phyloP scores from a whole-genome alignment of 2,113 vertebrate genomes.

The Conger conger region DNA sequence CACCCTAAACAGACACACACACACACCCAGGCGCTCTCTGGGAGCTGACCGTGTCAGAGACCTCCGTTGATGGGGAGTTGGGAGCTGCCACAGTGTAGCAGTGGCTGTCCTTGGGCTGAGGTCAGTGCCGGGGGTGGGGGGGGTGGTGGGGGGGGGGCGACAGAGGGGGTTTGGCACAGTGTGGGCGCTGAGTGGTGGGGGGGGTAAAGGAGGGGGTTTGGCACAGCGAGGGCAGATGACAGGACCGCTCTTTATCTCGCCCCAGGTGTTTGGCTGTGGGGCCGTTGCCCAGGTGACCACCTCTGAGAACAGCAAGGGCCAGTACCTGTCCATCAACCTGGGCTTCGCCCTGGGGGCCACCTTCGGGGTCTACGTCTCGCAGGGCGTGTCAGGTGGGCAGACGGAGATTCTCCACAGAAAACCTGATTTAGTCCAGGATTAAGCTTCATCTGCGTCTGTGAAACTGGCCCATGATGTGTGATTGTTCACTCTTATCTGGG shows the following conservation, averaged over 20 bases:
- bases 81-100: not conserved
- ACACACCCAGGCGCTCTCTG: no score
- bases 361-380: constrained; percentile 65
- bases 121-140: not conserved
- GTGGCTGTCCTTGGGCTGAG: not conserved
- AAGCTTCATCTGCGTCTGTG: no score
- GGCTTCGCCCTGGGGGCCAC: constrained; percentile 71
- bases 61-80: no score
- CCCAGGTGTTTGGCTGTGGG: constrained; percentile 75
- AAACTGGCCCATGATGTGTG: no score
- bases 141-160: no score
- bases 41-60: no score
- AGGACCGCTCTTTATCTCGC: not conserved
- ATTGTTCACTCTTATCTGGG: not conserved
- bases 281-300: constrained; percentile 73
- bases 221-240: not conserved
- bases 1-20: no score
- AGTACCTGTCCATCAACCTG: constrained; percentile 71
- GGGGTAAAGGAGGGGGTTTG: no score
- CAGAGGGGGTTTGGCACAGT: no score
- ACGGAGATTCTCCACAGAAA: no score
- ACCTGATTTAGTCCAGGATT: no score
- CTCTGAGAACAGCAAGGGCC: constrained; percentile 65
- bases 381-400: constrained; percentile 76
- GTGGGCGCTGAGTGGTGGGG: no score